Evolutionary conservation across 64 coral and sea anemone species (phyloP).

Genomic region (Actinia equina): DNA sequence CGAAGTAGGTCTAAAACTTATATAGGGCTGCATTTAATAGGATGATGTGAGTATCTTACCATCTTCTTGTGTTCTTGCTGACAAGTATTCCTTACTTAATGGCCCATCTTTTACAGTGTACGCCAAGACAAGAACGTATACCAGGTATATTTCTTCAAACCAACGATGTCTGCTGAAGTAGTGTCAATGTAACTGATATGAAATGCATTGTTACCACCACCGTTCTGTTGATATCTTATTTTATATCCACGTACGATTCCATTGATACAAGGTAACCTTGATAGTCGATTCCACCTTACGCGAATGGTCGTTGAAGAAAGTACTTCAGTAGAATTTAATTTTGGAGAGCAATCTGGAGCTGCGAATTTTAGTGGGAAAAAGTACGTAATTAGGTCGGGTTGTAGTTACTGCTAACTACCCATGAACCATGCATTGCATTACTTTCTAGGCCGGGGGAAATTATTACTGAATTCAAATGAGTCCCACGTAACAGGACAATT

Average conservation of each 20-base stretch:
- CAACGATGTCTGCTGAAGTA: not conserved
- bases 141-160: not conserved
- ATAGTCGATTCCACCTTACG: not conserved
- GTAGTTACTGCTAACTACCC: too few species aligned
- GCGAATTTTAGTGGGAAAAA: not conserved
- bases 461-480: too few species aligned
- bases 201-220: too few species aligned
- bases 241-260: constrained; percentile 9
- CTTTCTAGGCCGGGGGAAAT: too few species aligned
- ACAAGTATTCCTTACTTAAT: not conserved
- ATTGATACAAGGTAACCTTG: not conserved
- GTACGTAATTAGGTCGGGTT: too few species aligned
- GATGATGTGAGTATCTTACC: too few species aligned
- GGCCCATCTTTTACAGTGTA: constrained; percentile 12
- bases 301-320: constrained; percentile 4
- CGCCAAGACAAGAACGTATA: not conserved
- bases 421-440: too few species aligned
- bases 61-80: not conserved
- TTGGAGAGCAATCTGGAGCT: constrained; percentile 17
- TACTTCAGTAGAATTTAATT: not conserved
- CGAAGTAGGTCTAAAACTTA: too few species aligned
- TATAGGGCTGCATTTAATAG: too few species aligned
- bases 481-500: too few species aligned
- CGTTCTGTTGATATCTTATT: not conserved
- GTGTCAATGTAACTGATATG: not conserved